Conservation (phyloP, 2,888 invertebrate genomes). For the Altica lythri region DNA sequence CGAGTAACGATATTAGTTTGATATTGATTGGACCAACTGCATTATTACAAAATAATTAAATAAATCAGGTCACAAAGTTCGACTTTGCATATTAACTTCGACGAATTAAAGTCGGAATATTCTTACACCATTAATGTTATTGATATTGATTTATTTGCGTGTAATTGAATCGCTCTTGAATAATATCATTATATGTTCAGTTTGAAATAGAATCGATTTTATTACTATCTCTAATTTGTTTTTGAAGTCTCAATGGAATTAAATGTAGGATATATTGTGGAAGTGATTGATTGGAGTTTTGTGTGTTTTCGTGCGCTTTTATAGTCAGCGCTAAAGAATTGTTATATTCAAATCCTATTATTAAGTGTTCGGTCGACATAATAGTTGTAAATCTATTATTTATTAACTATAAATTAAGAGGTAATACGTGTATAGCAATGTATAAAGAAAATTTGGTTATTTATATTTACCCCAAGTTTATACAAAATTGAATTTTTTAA, state of each 20-base stretch:
- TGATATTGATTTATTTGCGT: not conserved
- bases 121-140: constrained; percentile 6
- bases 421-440: too few relatives aligned
- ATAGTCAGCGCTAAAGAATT: not conserved
- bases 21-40: too few relatives aligned
- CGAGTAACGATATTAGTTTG: too few relatives aligned
- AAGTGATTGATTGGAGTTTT: not conserved
- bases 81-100: too few relatives aligned
- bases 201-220: not conserved
- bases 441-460: too few relatives aligned
- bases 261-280: not conserved
- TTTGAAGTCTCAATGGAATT: constrained; percentile 4
- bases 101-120: constrained; percentile 5
- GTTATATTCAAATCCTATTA: not conserved
- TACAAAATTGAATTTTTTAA: too few relatives aligned
- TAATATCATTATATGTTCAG: not conserved
- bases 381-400: too few relatives aligned
- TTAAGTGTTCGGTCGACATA: not conserved
- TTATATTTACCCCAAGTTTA: too few relatives aligned
- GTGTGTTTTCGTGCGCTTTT: not conserved
- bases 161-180: not conserved
- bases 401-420: too few relatives aligned
- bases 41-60: too few relatives aligned
- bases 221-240: not conserved
- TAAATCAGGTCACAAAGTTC: too few relatives aligned